Conservation (phyloP, 1,140 invertebrate species). For the Pogonus chalceus region DNA sequence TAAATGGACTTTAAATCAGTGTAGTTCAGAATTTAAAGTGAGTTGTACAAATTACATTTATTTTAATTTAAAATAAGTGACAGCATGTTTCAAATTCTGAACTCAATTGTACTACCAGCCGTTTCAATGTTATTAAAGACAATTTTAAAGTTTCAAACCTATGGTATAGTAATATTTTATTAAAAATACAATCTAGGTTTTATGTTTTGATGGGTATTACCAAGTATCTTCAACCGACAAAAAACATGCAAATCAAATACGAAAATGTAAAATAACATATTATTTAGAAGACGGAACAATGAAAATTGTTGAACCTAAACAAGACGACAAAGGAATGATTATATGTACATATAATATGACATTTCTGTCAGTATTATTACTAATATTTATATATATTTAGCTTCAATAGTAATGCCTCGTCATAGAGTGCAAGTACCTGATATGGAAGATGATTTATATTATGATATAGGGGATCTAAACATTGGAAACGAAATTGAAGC, state of each 20-base stretch:
- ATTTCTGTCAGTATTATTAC: conserved; percentile 14
- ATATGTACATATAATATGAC: conserved; percentile 44
- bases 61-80: no score
- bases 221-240: conserved; percentile 70
- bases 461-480: conserved; percentile 65
- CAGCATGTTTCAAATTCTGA: no score
- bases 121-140: no score
- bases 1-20: no score
- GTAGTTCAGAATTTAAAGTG: no score
- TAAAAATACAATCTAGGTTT: no score
- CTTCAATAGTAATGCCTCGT: conserved; percentile 56
- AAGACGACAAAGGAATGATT: conserved; percentile 62
- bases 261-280: conserved; percentile 76
- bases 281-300: conserved; percentile 90
- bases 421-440: conserved; percentile 65
- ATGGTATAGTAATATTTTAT: no score
- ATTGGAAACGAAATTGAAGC: conserved; percentile 65
- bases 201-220: conserved; percentile 77
- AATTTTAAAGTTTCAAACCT: no score
- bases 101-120: no score
- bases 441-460: conserved; percentile 57
- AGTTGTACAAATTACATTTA: no score
- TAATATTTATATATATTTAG: conserved; percentile 33
- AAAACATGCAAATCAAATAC: conserved; percentile 60
- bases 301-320: conserved; percentile 66